A percentile compares a stretch with the other conserved stretches of the same genome.
Conservation (phyloP, 2,113 vertebrate genomes). For the Hypomesus transpacificus region DNA sequence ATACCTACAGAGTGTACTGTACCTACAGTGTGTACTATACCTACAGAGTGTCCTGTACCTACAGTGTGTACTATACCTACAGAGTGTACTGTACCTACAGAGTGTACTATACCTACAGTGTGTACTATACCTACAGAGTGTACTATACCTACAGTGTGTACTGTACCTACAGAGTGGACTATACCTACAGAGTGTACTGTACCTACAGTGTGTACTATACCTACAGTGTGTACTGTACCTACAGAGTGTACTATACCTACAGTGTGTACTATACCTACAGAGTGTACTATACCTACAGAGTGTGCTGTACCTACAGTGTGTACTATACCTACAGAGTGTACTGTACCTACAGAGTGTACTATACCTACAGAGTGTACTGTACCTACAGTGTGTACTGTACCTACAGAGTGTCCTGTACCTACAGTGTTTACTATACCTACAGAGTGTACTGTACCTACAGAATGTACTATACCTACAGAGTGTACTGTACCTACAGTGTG, state of each 20-base stretch:
- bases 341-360: not conserved
- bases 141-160: not conserved
- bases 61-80: too few relatives aligned
- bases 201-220: not conserved
- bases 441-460: not conserved
- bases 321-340: not conserved
- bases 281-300: not conserved
- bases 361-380: not conserved
- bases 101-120: not conserved
- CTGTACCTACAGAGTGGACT: too few relatives aligned
- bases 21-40: not conserved
- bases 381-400: not conserved
- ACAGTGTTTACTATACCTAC: not conserved
- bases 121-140: not conserved
- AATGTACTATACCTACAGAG: too few relatives aligned
- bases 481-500: not conserved
- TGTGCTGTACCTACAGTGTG: not conserved
- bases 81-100: not conserved
- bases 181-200: not conserved
- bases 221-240: too few relatives aligned
- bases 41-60: not conserved
- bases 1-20: not conserved
- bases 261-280: too few relatives aligned
- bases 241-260: not conserved
- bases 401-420: not conserved